Evolutionary conservation across 2,888 invertebrate species (phyloP), one percentile per base, ranked within the genome.

Genomic region (Drosophila demipolita): DNA sequence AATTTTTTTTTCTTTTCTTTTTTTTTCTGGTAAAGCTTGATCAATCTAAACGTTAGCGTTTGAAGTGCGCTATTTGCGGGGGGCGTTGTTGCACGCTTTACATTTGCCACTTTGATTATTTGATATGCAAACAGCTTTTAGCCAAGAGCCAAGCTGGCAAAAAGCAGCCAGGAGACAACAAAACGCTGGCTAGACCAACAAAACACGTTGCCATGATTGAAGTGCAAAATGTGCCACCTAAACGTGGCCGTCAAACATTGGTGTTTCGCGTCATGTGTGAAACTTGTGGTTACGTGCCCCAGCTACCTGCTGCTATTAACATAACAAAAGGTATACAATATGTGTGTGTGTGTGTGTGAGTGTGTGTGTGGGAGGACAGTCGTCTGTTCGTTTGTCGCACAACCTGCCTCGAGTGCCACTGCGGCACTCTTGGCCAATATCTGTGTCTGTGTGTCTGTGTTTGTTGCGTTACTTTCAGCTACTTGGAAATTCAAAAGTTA

Each of bases 401-500:
- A 77, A 73, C 72, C 75, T 76, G 64, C 75, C 66, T 66, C 62
- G 67, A 89, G 86, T 83, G 75, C 73, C 82, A 75, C 65, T 60
- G 88, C 76, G 75, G 75, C 80, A 77, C 68, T 60, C 45, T 36
- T 38, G 35, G 36, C 45, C 54, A 26, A 3, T 29, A 5, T 29
- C 29, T 29, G 29, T 29, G 29, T 26, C 26, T 26, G 4, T 26
- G 4, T 26, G 2, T 26, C 2, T 2, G 26, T 26, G 26, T 5
- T 29, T 29, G 29, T 29, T 45, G 45, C 45, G 45, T 8, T 23
- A 23, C 45, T 23, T 45, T 75, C 58, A 75, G 78, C 81, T 79
- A 85, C 89, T 87, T 87, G 78, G 66, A 83, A 82, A 87, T 87
- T 90, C 90, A 88, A 86, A 88, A 86, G 90, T 80, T 87, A 87